phyloP scores from a whole-genome alignment of 2,888 invertebrate genomes.

The Smittia sp. region DNA sequence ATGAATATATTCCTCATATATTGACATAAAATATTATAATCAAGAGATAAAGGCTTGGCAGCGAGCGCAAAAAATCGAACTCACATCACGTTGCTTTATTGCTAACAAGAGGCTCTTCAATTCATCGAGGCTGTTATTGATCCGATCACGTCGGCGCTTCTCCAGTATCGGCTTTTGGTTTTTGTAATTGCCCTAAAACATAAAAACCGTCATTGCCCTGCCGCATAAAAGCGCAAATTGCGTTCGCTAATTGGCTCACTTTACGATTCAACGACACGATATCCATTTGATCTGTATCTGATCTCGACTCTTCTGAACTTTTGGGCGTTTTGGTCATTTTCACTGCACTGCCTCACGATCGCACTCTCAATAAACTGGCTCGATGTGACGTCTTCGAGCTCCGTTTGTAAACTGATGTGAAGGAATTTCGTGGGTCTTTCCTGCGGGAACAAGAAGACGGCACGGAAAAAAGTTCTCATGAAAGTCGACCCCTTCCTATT shows the following conservation, averaged over 20 bases:
- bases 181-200: conserved; percentile 32
- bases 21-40: conserved; percentile 29
- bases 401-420: conserved; percentile 14
- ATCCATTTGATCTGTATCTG: conserved; percentile 22
- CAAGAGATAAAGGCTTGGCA: not conserved
- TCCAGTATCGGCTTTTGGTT: conserved; percentile 33
- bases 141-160: conserved; percentile 34
- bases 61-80: too few species aligned
- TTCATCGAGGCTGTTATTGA: conserved; percentile 30
- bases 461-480: conserved; percentile 35
- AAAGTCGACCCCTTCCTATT: conserved; percentile 36
- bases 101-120: conserved; percentile 20
- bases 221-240: not conserved
- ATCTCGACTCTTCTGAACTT: conserved; percentile 11
- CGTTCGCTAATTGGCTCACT: conserved; percentile 27
- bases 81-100: conserved; percentile 36
- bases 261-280: conserved; percentile 8
- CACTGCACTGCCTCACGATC: not conserved
- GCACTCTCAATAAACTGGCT: not conserved
- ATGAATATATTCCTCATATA: not conserved
- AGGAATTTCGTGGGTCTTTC: conserved; percentile 23
- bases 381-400: not conserved
- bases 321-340: conserved; percentile 29
- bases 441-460: conserved; percentile 1
- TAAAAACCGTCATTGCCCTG: not conserved